Base-by-base conservation (phyloP, 1,140 invertebrate species). In the Monomorium pharaonis region DNA sequence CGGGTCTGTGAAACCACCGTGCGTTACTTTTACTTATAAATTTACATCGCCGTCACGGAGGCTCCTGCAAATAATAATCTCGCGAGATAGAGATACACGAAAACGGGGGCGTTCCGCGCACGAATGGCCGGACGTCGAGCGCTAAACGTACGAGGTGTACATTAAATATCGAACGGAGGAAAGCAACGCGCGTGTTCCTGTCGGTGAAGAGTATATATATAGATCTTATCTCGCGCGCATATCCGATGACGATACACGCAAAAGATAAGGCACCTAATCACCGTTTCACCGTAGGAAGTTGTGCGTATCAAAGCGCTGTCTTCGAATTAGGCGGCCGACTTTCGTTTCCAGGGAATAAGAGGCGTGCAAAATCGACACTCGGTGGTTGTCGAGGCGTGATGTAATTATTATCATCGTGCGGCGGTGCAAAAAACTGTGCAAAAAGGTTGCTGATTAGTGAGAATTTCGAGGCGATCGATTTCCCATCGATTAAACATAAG, bases 1-100 rank as follows among this genome's bases (percentile, higher is more conserved):
- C 18, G 27, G 30, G 7, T 67, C 62, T 67, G 62, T 78, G 76
- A 78, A 78, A 78, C 65, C 42, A 21, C 51, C 30, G n/a, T 18
- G 21, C 33, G 44, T 67, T 67, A 77, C 62, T 80, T 80, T 80
- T 80, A 80, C 77, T 80, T 80, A 80, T 80, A 80, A 80, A 80
- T 80, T 69, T 80, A 80, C 44, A 67, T 80, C 76, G 44, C 49
- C 21, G 75, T n/a, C n/a, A 9, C 54, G 16, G 42, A 30, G 18
- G 58, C 44, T 37, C 21, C 37, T 78, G 44, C 16, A 56, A 80
- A 69, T 69, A 80, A 69, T 54, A 80, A 54, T 16, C 9, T 30
- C 30, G 60, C 44, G 30, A 65, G 76, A 27, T 37, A 47, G 63
- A 54, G 18, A 56, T 56, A 33, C 21, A 54, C 77, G 33, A 69